These are phyloP conservation scores for Tridacna crocea DNA, from an alignment of 2,888 invertebrate genomes.

Conservation along the genomic window DNA sequence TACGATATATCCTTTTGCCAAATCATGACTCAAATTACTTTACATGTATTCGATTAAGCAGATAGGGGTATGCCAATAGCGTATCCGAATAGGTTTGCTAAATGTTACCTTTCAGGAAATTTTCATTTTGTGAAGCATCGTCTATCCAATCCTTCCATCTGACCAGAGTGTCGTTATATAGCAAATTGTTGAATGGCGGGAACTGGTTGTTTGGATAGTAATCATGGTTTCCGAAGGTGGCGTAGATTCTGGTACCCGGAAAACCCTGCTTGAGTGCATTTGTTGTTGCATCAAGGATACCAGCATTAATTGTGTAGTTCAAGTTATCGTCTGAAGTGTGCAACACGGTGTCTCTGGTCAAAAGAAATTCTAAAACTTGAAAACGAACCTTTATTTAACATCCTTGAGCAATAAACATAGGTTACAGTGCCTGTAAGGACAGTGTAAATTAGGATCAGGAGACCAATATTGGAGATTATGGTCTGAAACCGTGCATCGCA, in stretches of 20 bases:
- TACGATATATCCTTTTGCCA: too few species aligned
- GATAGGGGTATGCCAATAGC: too few species aligned
- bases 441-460: too few species aligned
- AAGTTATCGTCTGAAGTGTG: slow-evolving; percentile 89
- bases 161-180: slow-evolving; percentile 88
- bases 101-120: slow-evolving; percentile 90
- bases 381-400: too few species aligned
- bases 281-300: slow-evolving; percentile 89
- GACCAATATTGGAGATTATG: too few species aligned
- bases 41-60: too few species aligned
- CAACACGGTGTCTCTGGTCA: slow-evolving; percentile 91
- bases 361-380: too few species aligned
- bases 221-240: slow-evolving; percentile 95
- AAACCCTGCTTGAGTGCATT: slow-evolving; percentile 87
- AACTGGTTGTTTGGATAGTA: slow-evolving; percentile 86
- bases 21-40: too few species aligned
- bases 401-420: too few species aligned
- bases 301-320: slow-evolving; percentile 89
- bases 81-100: not conserved
- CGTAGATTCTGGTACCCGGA: slow-evolving; percentile 92
- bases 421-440: too few species aligned
- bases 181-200: slow-evolving; percentile 83
- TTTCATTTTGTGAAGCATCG: slow-evolving; percentile 90
- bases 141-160: slow-evolving; percentile 89
- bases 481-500: too few species aligned